A percentile compares a stretch with the other conserved stretches of the same genome.
Evolutionary conservation across 2,113 vertebrate genomes (phyloP).

Genomic region (Apus apus): DNA sequence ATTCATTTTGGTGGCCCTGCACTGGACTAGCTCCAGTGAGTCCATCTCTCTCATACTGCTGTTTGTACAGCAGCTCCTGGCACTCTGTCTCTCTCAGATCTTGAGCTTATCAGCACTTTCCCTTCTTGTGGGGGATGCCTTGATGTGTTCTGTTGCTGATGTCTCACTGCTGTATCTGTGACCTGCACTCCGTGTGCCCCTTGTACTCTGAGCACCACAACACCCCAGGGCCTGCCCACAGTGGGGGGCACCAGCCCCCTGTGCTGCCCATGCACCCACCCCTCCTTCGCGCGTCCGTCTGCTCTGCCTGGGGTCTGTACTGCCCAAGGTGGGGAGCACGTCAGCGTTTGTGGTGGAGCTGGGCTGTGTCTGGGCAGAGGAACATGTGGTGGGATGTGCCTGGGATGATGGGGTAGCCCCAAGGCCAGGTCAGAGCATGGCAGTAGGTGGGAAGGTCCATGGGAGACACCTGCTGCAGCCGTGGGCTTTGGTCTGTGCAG

Average conservation of each 20-base stretch:
- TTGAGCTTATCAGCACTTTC: background rate
- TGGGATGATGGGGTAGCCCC: background rate
- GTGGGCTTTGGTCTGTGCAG: background rate
- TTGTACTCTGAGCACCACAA: fast-evolving
- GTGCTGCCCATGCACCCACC: background rate
- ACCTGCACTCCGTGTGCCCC: background rate
- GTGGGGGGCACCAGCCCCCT: fast-evolving
- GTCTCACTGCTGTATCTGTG: background rate
- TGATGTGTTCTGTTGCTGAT: background rate
- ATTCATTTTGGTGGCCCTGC: background rate
- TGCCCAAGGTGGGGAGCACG: background rate
- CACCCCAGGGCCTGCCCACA: fast-evolving
- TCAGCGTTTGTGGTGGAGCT: background rate
- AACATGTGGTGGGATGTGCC: background rate
- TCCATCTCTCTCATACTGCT: background rate
- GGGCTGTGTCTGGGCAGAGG: background rate
- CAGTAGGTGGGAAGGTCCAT: background rate
- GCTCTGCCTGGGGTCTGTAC: background rate
- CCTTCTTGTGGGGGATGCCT: background rate
- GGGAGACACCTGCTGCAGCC: background rate
- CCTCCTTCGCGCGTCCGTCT: background rate
- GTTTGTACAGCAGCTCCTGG: background rate
- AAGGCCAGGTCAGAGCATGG: background rate
- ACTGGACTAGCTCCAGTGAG: background rate
- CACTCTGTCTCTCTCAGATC: fast-evolving